A percentile compares a stretch with the other conserved stretches of the same genome.
Evolutionary conservation across 1,140 invertebrate genomes (phyloP).

Genomic region (Apis florea): DNA sequence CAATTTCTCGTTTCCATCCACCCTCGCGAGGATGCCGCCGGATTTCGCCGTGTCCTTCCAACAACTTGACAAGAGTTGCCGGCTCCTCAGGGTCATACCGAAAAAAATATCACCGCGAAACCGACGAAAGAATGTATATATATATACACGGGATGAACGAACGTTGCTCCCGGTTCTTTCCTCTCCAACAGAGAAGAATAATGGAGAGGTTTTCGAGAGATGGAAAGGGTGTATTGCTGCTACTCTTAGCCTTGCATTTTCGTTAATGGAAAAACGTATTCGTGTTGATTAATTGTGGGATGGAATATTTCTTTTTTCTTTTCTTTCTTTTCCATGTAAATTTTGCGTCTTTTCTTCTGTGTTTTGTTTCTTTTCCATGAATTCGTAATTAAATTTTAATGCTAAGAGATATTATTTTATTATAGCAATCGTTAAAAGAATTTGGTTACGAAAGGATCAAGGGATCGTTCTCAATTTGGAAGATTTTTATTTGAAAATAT

Average conservation of each 20-base stretch:
- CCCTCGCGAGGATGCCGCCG: conserved; percentile 30
- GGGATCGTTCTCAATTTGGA: too few relatives aligned
- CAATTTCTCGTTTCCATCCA: conserved; percentile 60
- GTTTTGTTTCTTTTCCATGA: too few relatives aligned
- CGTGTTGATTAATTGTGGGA: background rate
- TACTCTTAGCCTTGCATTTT: too few relatives aligned
- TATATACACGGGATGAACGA: conserved; percentile 15
- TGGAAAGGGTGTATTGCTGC: conserved; percentile 3
- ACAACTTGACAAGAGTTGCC: conserved; percentile 53
- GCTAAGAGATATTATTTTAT: too few relatives aligned
- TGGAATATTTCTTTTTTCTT: background rate
- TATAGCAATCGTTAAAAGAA: too few relatives aligned
- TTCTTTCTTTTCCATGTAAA: too few relatives aligned
- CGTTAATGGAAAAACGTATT: background rate
- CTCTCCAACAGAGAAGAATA: conserved; percentile 28
- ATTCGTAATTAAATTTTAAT: too few relatives aligned
- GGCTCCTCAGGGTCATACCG: conserved; percentile 36
- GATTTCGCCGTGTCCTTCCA: conserved; percentile 58
- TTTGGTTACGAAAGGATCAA: too few relatives aligned
- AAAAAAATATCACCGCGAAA: conserved; percentile 53
- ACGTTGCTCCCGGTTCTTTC: background rate
- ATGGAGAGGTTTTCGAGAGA: conserved; percentile 21
- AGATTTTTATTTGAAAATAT: too few relatives aligned
- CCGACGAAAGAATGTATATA: conserved; percentile 62
- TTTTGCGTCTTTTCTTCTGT: too few relatives aligned